Base-by-base conservation (phyloP, 2,888 invertebrate species). In the Caenorhabditis sinica region DNA sequence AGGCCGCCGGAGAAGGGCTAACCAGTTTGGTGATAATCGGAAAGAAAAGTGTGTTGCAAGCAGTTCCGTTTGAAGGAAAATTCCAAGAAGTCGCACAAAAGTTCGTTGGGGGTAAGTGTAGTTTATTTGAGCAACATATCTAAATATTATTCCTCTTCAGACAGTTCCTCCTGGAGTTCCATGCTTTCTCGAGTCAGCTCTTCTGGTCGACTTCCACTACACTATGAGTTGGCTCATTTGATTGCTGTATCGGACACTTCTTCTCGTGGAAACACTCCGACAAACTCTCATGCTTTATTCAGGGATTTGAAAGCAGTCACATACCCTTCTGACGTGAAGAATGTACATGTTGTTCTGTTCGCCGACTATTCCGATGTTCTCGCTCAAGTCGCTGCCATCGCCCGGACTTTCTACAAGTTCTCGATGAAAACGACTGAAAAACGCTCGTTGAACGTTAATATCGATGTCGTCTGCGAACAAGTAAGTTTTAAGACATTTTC, bases 301-400 rank as follows among this genome's bases (percentile, higher is more conserved):
- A 82, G 81, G 20, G 90, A 91, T 30, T 56, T 91, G 15, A 86
- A 83, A 40, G 20, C 61, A 9, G 30, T 83, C 23, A 72, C 36
- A 23, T 71, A 82, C 45, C 83, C 84, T 2, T 82, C 86, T 3
- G 89, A 86, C 9, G 80, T 86, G 6, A 87, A 87, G 87, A 84
- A 83, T 53, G 83, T 91, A 25, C 87, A 86, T 30, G 43, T 91
- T 49, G 83, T 90, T 9, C 83, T 91, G 15, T 85, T 84, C 61
- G 69, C 90, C 36, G 89, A 92, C 2, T 95, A 95, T 87, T 94
- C 94, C 51, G 96, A 96, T 93, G 94, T 95, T 1, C 95, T 95
- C 90, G 96, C 97, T 0, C 95, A 96, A 86, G 96, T 95, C 0
- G 95, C 95, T 93, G 96, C 96, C 9, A 95, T 96, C 17, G 96